Conservation (phyloP, 1,140 invertebrate genomes). For the Pogonomyrmex barbatus region DNA sequence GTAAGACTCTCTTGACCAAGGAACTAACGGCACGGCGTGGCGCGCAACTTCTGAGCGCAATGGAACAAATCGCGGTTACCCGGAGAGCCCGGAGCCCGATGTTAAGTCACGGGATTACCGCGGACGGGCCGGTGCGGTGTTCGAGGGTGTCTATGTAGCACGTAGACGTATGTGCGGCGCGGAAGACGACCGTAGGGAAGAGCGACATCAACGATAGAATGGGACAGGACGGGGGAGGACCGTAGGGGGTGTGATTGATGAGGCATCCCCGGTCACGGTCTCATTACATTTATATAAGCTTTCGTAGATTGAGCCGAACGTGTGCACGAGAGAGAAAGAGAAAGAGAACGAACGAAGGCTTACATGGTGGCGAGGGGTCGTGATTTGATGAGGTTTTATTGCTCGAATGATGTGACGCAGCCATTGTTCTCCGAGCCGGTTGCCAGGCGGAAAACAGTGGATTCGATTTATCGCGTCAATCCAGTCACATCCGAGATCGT, state of each 20-base stretch:
- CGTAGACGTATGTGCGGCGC: conserved; percentile 63
- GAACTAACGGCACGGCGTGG: conserved; percentile 63
- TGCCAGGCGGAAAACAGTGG: conserved; percentile 74
- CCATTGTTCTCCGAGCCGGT: conserved; percentile 75
- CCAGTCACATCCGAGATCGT: background rate
- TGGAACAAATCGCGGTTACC: conserved; percentile 73
- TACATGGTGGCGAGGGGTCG: conserved; percentile 82
- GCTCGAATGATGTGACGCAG: conserved; percentile 81
- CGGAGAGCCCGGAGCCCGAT: conserved; percentile 68
- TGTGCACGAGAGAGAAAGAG: conserved; percentile 35
- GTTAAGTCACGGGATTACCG: conserved; percentile 74
- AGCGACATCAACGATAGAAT: conserved; percentile 15
- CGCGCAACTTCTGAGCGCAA: conserved; percentile 62
- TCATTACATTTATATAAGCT: conserved; percentile 87
- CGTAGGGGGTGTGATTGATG: conserved; percentile 85
- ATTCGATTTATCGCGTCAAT: conserved; percentile 75
- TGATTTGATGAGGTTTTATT: conserved; percentile 87
- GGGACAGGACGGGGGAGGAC: conserved; percentile 40
- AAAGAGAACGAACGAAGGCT: conserved; percentile 77
- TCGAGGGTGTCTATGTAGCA: conserved; percentile 62
- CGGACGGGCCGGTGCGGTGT: conserved; percentile 64
- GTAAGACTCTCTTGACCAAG: conserved; percentile 59
- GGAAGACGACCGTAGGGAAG: conserved; percentile 45
- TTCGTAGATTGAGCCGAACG: conserved; percentile 85
- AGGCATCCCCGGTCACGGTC: conserved; percentile 83